Base-by-base conservation (phyloP, 2,113 vertebrate species). In the Gasterosteus nipponicus region DNA sequence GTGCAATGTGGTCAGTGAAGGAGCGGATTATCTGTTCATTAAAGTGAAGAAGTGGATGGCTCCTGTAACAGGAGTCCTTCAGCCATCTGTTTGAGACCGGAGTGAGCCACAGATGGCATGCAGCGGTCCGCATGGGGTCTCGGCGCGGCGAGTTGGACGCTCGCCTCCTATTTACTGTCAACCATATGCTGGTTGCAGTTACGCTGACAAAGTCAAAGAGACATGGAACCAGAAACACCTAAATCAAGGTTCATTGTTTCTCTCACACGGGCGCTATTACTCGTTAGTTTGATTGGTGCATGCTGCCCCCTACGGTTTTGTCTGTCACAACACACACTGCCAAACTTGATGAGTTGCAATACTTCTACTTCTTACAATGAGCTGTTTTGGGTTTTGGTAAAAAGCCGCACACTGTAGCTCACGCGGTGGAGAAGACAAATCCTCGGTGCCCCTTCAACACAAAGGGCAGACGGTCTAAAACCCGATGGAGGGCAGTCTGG, bases 381-480 rank as follows among this genome's bases (percentile, higher is more conserved):
- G 53, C 10, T 71, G 12, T 51, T 67, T 68, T 67, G n/a, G 38
- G 44, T 51, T 75, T 35, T 56, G 18, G 49, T 41, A 15, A 54
- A 35, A 56, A 16, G 6, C 64, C 60, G 26, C 58, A 60, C n/a
- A 56, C 47, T 83, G n/a, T 47, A 77, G 31, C 56, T 44, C 16
- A 38, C 38, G 69, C 4, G 38, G 44, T 76, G 9, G 12, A 69
- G 41, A 67, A 85, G 73, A 85, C 85, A 91, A 89, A 88, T 89
- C 89, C 77, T 61, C 2, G 2, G 61, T 86, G 73, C 53, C 74
- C 72, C 72, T 78, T 87, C 80, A 78, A 89, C 85, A 84, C 84
- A 86, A 82, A 88, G 83, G 73, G 62, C 88, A 92, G 86, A 91
- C 89, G 80, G 90, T 86, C 84, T 88, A 83, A 90, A 79, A 87